Percentiles rank a stretch among this genome's conserved stretches.
These are phyloP conservation scores for Eretmocerus hayati DNA, from an alignment of 2,888 invertebrate species.

Conservation along the genomic window DNA sequence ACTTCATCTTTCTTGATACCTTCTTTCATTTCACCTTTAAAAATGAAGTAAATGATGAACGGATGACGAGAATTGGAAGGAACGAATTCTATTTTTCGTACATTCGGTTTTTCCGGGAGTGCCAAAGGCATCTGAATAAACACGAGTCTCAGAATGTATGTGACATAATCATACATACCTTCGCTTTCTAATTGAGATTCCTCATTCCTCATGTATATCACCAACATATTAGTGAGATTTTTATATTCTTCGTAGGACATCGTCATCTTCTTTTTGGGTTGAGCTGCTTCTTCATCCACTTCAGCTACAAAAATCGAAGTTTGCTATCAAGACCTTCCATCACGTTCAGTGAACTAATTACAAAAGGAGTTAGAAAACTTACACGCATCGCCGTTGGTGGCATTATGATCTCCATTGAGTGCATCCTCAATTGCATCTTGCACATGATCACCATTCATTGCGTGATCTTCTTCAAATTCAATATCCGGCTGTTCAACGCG, in stretches of 20 bases:
- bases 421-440: too few relatives aligned
- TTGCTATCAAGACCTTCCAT: not conserved
- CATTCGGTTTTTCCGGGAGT: too few relatives aligned
- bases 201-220: constrained; percentile 80
- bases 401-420: not conserved
- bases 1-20: constrained; percentile 60
- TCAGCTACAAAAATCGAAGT: not conserved
- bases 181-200: constrained; percentile 62
- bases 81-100: not conserved
- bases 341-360: too few relatives aligned
- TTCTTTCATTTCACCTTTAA: not conserved
- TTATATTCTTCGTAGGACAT: constrained; percentile 93
- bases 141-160: too few relatives aligned
- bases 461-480: constrained; percentile 65
- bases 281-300: constrained; percentile 1
- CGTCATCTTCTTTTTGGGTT: constrained; percentile 65
- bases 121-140: too few relatives aligned
- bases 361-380: not conserved
- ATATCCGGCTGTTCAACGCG: constrained; percentile 97
- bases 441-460: constrained; percentile 15
- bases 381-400: not conserved
- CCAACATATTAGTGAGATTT: constrained; percentile 81
- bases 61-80: not conserved
- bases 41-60: not conserved
- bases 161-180: not conserved